phyloP scores from a whole-genome alignment of 2,113 vertebrate genomes.

The Eubucco bourcierii region DNA sequence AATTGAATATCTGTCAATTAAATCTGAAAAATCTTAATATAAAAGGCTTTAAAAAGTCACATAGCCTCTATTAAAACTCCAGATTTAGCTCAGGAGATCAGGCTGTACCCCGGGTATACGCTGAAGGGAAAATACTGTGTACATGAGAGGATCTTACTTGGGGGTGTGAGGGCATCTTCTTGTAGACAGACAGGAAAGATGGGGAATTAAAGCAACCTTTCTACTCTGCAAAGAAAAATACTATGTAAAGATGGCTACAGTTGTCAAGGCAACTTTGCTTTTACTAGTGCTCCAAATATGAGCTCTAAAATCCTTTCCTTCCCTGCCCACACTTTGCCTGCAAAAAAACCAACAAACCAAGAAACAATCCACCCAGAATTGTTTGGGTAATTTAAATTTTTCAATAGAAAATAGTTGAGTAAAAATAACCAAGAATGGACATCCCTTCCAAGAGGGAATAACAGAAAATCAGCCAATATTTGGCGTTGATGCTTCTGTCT shows the following conservation, averaged over 20 bases:
- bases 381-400: neutral
- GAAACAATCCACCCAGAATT: neutral
- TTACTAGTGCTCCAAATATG: neutral
- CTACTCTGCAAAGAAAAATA: neutral
- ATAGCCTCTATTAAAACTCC: conserved; percentile 50
- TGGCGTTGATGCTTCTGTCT: neutral
- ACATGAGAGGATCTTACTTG: conserved; percentile 11
- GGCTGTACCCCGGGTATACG: neutral
- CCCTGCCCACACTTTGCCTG: neutral
- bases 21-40: conserved; percentile 53
- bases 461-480: neutral
- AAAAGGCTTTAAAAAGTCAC: conserved; percentile 51
- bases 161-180: neutral
- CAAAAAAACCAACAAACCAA: too few relatives aligned
- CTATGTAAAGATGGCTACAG: conserved; percentile 43
- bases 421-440: neutral
- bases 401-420: neutral
- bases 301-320: neutral
- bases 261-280: conserved; percentile 65
- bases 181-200: neutral
- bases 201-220: conserved; percentile 18
- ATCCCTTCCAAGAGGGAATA: neutral
- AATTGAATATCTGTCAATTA: conserved; percentile 58
- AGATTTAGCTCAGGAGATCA: conserved; percentile 43
- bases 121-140: neutral